Conservation (phyloP, 2,888 invertebrate species). For the Thysanoteuthis rhombus region DNA sequence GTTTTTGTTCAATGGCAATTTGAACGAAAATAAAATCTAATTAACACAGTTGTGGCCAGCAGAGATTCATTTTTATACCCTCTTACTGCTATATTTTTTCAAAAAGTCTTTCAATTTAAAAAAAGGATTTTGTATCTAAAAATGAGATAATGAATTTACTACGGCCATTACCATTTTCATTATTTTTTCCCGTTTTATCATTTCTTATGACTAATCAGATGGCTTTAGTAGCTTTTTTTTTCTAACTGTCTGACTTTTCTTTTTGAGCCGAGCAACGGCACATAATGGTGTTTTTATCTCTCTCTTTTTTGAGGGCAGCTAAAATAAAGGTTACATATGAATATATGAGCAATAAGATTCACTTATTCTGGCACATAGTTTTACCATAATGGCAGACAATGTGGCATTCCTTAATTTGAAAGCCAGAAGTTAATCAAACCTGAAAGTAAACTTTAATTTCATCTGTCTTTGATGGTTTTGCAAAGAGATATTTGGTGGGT, state of each 20-base stretch:
- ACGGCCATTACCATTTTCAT: not conserved
- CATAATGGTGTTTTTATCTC: not conserved
- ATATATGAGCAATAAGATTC: not conserved
- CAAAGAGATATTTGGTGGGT: not conserved
- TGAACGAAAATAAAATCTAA: not conserved
- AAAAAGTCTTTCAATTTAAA: not conserved
- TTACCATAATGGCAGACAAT: not conserved
- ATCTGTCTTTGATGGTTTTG: not conserved
- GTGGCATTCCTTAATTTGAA: not conserved
- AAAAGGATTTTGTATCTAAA: not conserved
- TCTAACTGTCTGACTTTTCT: not conserved
- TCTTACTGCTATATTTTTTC: not conserved
- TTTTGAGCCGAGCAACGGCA: not conserved
- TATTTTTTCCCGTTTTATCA: not conserved
- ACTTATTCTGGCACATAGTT: not conserved
- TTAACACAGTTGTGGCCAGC: not conserved
- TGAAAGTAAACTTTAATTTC: not conserved
- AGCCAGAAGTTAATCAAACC: not conserved
- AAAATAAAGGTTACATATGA: not conserved
- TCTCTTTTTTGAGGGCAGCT: not conserved
- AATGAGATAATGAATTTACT: constrained; percentile 12
- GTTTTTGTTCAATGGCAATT: not conserved
- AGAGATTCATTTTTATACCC: not conserved
- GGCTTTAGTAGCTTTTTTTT: not conserved
- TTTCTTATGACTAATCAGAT: not conserved